A percentile compares a stretch with the other conserved stretches of the same genome.
phyloP scores from a whole-genome alignment of 2,888 invertebrate genomes.

The Cerastoderma edule region DNA sequence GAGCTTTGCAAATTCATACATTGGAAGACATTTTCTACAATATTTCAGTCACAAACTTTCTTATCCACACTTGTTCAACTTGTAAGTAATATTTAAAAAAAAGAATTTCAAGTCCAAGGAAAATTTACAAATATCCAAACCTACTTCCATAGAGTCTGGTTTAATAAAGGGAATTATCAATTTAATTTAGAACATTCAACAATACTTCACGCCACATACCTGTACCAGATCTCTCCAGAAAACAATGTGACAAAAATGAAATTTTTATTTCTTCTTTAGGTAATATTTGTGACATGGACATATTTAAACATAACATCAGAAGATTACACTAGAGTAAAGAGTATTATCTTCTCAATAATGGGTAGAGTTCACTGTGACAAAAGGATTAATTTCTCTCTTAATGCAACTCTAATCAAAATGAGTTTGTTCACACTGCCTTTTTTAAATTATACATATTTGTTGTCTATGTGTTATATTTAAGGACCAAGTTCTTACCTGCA shows the following conservation, averaged over 20 bases:
- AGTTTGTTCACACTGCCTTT: neutral
- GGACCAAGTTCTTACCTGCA: conserved; percentile 52
- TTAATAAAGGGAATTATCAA: neutral
- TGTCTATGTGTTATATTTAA: neutral
- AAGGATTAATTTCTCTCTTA: conserved; percentile 2
- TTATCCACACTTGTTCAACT: conserved; percentile 41
- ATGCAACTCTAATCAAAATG: neutral
- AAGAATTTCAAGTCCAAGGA: neutral
- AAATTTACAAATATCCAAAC: neutral
- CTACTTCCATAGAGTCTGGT: neutral
- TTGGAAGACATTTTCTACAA: neutral
- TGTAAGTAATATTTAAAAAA: neutral
- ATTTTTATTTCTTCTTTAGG: no score
- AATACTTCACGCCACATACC: neutral
- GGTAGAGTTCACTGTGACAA: no score
- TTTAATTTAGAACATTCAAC: neutral
- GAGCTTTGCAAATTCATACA: no score
- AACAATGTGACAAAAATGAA: conserved; percentile 3
- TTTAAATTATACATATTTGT: neutral
- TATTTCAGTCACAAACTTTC: neutral
- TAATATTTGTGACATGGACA: no score
- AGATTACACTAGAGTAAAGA: no score
- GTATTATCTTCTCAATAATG: no score
- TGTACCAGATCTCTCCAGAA: neutral
- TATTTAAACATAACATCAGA: no score